phyloP scores from a whole-genome alignment of 2,113 vertebrate genomes.

The Tricholaema leucomelas region DNA sequence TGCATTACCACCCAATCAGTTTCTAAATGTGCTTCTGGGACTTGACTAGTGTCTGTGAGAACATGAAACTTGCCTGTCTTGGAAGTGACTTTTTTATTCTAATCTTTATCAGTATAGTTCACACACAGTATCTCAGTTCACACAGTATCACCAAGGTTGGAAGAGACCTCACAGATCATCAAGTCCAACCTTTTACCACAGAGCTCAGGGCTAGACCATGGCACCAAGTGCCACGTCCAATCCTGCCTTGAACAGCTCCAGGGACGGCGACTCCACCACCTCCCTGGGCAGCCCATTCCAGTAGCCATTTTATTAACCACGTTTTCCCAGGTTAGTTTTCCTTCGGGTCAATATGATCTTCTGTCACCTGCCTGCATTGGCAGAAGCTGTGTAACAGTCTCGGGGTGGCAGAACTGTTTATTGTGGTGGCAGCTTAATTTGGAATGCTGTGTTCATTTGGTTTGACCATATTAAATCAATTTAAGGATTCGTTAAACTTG shows the following conservation, averaged over 20 bases:
- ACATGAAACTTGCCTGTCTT: background rate
- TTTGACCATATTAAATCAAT: background rate
- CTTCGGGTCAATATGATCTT: background rate
- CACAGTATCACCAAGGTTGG: too few relatives aligned
- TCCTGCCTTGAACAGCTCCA: too few relatives aligned
- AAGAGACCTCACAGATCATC: too few relatives aligned
- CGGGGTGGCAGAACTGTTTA: background rate
- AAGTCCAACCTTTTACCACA: too few relatives aligned
- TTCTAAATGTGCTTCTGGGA: background rate
- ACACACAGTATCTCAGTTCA: too few relatives aligned
- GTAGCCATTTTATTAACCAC: too few relatives aligned
- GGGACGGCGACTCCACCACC: too few relatives aligned
- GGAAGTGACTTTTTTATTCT: background rate
- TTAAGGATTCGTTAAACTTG: background rate
- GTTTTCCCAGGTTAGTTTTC: background rate
- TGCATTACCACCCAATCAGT: background rate
- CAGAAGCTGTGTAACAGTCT: background rate
- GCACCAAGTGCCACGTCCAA: too few relatives aligned
- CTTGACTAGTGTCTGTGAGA: background rate
- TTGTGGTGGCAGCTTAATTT: background rate
- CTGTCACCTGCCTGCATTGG: background rate
- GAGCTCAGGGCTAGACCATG: too few relatives aligned
- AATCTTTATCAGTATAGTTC: background rate
- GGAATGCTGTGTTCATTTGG: background rate
- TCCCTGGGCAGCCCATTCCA: too few relatives aligned